Evolutionary conservation across 2,888 invertebrate genomes (phyloP).

Genomic region (Drosophila niveifrons): DNA sequence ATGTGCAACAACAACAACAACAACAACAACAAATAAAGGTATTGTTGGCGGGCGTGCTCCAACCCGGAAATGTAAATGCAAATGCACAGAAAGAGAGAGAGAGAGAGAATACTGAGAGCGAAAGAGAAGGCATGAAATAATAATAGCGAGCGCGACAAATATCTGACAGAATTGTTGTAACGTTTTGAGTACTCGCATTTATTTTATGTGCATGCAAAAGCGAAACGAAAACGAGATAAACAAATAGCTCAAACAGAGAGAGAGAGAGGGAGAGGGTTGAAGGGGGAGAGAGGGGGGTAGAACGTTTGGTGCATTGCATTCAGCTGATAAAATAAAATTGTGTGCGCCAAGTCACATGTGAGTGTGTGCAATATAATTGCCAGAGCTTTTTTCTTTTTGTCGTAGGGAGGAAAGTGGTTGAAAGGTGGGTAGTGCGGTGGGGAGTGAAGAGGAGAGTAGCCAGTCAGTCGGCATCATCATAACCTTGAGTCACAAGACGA

Average conservation of each 20-base stretch:
- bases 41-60: conserved; percentile 21
- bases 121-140: conserved; percentile 9
- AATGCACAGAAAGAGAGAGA: conserved; percentile 6
- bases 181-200: conserved; percentile 60
- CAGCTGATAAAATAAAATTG: conserved; percentile 68
- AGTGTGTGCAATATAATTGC: conserved; percentile 50
- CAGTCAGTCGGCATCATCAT: conserved; percentile 50
- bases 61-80: conserved; percentile 73
- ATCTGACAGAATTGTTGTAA: conserved; percentile 52
- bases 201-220: conserved; percentile 73
- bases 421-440: neutral
- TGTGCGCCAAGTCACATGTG: conserved; percentile 42
- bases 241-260: conserved; percentile 29
- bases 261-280: neutral
- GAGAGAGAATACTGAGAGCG: conserved; percentile 13
- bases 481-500: conserved; percentile 77
- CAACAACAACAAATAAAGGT: conserved; percentile 13
- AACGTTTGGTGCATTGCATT: conserved; percentile 22
- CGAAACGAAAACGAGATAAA: conserved; percentile 67
- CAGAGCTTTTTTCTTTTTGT: conserved; percentile 61
- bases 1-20: conserved; percentile 26
- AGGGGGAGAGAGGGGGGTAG: neutral
- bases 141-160: conserved; percentile 51
- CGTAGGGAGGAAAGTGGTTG: neutral
- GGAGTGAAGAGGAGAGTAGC: conserved; percentile 9